Evolutionary conservation across 2,113 vertebrate genomes (phyloP), one percentile per base, ranked within the genome.

Genomic region (Chaetodon trifascialis): DNA sequence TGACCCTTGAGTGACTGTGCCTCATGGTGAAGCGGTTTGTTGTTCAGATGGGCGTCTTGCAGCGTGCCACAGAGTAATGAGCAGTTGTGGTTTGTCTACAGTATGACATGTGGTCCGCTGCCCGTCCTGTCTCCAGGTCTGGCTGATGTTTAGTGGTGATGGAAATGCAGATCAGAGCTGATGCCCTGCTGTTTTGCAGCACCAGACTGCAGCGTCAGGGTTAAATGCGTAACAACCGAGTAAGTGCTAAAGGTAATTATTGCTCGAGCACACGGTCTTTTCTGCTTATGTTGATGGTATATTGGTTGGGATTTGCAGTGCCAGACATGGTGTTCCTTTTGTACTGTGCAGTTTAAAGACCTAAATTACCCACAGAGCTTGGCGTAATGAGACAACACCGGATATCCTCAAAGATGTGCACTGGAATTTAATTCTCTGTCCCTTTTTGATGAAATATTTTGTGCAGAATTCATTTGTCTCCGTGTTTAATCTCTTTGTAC

Each of bases 141-240:
- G 36, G 73, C 58, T 77, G 47, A 78, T 80, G 73, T 76, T 84
- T 42, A 58, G 67, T 47, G 64, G 65, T 12, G 60, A 76, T 58
- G 51, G 59, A 47, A 65, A 74, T 34, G 38, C 72, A 69, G 46
- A 65, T 52, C 38, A 46, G 70, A 73, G 55, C n/a, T 21, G 54
- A 38, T 17, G 42, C 16, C 36, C 4, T 36, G 64, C 42, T 55
- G 70, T 69, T 78, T n/a, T 66, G 11, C 62, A 46, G 54, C n/a
- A 38, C 2, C 70, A 58, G 81, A 68, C 58, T 84, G 73, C 77
- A 64, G 51, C 8, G 16, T 83, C 65, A 51, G 42, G 65, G 52
- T 42, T 56, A 40, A 68, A 78, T 77, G 52, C 73, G 52, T 73
- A 70, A 73, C 71, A 23, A 58, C 14, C 63, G 30, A 56, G 30